Conservation (phyloP, 1,140 invertebrate genomes). For the Planococcus citri region DNA sequence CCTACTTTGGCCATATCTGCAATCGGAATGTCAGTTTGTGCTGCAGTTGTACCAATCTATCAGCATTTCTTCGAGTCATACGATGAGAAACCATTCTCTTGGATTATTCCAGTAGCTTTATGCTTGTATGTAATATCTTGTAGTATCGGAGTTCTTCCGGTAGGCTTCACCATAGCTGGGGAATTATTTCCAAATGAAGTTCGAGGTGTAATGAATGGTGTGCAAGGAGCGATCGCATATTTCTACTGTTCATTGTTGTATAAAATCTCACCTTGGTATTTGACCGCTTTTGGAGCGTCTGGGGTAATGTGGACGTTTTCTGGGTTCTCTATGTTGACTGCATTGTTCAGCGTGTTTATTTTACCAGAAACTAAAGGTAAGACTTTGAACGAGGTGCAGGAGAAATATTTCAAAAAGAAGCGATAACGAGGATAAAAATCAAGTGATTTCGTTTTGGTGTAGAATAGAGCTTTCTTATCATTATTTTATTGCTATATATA, state of each 20-base stretch:
- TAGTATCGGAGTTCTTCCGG: conserved; percentile 33
- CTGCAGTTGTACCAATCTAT: not conserved
- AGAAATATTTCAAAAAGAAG: too few relatives aligned
- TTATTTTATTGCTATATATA: too few relatives aligned
- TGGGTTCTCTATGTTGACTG: conserved; percentile 31
- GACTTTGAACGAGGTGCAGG: conserved; percentile 56
- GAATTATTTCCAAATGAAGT: conserved; percentile 37
- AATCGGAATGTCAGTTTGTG: conserved; percentile 6
- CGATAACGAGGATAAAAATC: too few relatives aligned
- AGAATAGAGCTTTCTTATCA: too few relatives aligned
- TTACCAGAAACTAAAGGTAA: conserved; percentile 72
- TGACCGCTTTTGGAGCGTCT: too few relatives aligned
- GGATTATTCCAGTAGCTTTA: not conserved
- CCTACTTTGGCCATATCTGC: not conserved
- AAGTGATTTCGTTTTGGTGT: too few relatives aligned
- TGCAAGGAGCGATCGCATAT: conserved; percentile 33
- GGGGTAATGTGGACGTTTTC: too few relatives aligned
- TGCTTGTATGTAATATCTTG: conserved; percentile 33
- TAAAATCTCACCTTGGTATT: too few relatives aligned
- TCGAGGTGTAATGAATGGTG: conserved; percentile 38
- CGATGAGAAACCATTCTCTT: not conserved
- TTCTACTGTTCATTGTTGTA: too few relatives aligned
- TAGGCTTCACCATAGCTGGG: conserved; percentile 34
- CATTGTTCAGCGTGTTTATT: conserved; percentile 43
- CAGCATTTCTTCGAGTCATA: not conserved